Evolutionary conservation across 1,140 invertebrate species (phyloP), one percentile per base, ranked within the genome.

Genomic region (Neodiprion virginianus): DNA sequence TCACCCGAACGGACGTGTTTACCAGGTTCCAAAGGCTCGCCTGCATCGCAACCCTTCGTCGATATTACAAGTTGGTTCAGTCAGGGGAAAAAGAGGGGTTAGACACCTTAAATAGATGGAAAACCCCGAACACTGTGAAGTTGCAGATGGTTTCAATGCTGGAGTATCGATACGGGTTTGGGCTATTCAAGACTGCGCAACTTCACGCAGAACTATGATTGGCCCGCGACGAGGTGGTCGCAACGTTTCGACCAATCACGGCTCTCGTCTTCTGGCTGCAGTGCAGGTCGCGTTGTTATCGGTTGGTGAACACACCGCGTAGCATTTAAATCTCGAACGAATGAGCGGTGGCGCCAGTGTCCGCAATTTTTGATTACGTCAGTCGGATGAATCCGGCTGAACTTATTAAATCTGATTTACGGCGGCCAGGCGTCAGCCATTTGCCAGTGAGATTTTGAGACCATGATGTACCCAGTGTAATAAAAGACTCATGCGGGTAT

Each of bases 1-100:
- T 86, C 78, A 89, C 89, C 82, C 83, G 89, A 68, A 89, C 74
- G 71, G 83, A 82, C 50, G 78, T 83, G 21, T 87, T 84, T 72
- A 89, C 80, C 28, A 87, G 79, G 74, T 80, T 88, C 81, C 85
- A 87, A 48, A 89, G 70, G 70, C 82, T 88, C 23, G 84, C 85
- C 80, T 89, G 88, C 89, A 89, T 89, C 73, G 75, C 84, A 47
- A 72, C 49, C n/a, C 53, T 17, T 61, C 0, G 11, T 61, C 53
- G 53, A 61, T 61, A 40, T 49, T 73, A 79, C 68, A 78, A 77
- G 75, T 77, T 75, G 76, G 68, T 49, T 78, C 75, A 61, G 53
- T 14, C 5, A 21, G 28, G 28, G 11, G 53, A 61, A 61, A 61
- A 61, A 61, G 53, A 61, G 53, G 53, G 53, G 53, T 61, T 61